phyloP scores from a whole-genome alignment of 2,113 vertebrate species.

The Misgurnus anguillicaudatus region DNA sequence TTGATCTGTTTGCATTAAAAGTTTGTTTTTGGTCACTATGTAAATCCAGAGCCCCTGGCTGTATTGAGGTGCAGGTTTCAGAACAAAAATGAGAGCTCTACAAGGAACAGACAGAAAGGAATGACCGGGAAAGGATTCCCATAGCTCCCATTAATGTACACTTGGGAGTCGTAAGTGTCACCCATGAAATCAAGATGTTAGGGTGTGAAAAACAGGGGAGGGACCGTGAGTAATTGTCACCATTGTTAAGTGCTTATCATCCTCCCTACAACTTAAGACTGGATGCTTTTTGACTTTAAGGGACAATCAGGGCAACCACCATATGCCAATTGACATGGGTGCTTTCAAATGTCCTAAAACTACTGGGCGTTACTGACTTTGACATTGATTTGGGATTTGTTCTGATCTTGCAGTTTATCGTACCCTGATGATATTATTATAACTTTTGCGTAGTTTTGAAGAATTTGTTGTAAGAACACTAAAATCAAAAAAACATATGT shows the following conservation, averaged over 20 bases:
- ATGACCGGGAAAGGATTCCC: conserved; percentile 63
- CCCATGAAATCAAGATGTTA: conserved; percentile 86
- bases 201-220: conserved; percentile 82
- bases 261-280: conserved; percentile 67
- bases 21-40: neutral
- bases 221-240: conserved; percentile 79
- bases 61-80: neutral
- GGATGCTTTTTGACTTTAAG: conserved; percentile 46
- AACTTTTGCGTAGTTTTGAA: no score
- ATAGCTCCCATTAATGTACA: conserved; percentile 72
- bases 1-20: neutral
- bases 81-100: neutral
- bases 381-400: conserved; percentile 24
- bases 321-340: conserved; percentile 36
- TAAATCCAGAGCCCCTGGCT: neutral
- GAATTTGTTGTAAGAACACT: no score
- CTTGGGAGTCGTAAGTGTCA: conserved; percentile 81
- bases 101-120: conserved; percentile 33
- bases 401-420: no score
- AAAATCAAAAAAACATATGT: no score
- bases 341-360: conserved; percentile 9
- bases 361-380: conserved; percentile 17
- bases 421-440: no score
- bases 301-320: conserved; percentile 34
- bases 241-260: conserved; percentile 76